Base-by-base conservation (phyloP, 2,888 invertebrate genomes). In the Zootermopsis nevadensis region DNA sequence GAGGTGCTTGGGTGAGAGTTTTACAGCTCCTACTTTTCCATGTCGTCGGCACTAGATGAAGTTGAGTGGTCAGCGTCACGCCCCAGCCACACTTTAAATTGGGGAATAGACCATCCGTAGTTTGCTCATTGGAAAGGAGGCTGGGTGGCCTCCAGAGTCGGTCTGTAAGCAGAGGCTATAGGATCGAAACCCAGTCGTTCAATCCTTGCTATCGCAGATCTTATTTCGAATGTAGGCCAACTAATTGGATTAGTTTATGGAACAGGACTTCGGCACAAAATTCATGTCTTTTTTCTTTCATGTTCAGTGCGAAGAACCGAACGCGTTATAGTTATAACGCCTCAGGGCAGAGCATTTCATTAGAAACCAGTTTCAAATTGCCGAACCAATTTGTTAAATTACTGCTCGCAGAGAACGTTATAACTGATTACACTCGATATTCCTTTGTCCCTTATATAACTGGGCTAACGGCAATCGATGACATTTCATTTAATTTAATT, bases 341-440 rank as follows among this genome's bases (percentile, higher is more conserved):
- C 60, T 10, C 2, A n/a, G 69, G 33, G 33, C 22, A 69, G 69
- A 31, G 22, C 4, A 69, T 69, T 69, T 69, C 69, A 69, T 69
- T 69, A 69, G 33, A 33, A 69, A 3, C 12, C 30, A 19, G 2
- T 69, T 15, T 69, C 69, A 69, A 30, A 69, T 69, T 69, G 31
- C 69, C 4, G 69, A 69, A 69, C 33, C 33, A 69, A 69, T 69
- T 69, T 69, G 69, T 69, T 2, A 69, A 69, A 69, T 69, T 69
- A 33, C 31, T 69, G 4, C 33, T 69, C 69, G 30, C 4, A 2
- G 33, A 69, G 69, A 31, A 69, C 8, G 31, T 8, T 31, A 33
- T 3, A 31, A 69, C 27, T 69, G 69, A 69, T 69, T 31, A 69
- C 31, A 69, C 31, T 31, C 31, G 33, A 69, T 31, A 69, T 69